Base-by-base conservation (phyloP, 2,888 invertebrate genomes). In the Oxyteleia sp. region DNA sequence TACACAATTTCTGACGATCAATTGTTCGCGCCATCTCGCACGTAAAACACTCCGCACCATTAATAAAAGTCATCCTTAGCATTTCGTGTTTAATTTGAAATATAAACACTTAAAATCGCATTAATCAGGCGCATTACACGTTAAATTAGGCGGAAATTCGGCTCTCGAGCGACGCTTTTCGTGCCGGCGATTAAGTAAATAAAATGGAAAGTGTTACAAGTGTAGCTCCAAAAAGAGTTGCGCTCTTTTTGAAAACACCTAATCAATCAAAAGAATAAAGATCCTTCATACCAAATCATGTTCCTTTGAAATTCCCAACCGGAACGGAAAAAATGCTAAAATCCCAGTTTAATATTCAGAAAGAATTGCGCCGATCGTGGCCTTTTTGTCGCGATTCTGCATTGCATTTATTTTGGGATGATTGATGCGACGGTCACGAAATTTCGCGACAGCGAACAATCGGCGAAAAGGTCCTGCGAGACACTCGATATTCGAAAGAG, bases 401-500 rank as follows among this genome's bases (percentile, higher is more conserved):
- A 59, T 49, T 3, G 43, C 20, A 47, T 32, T 71, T 41, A 35
- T 64, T 72, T 16, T 13, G 41, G n/a, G 16, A 55, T 78, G 66
- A 76, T 76, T 68, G 68, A 76, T 76, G 66, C 59, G 55, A 47
- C 55, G 49, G 57, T 59, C 26, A 23, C 1, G 29, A 26, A 69
- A 47, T 49, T 79, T 57, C 13, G 63, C 63, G 69, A 47, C 20
- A 45, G 51, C 49, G 47, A 47, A 43, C 45, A 45, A 64, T 68
- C 68, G 69, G 26, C 43, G 61, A 80, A 68, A 59, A 55, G 59
- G 78, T 64, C 20, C 10, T 35, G 38, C 32, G 53, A 61, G 68
- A 45, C 51, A 38, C 26, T 71, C 61, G 78, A 78, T 76, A 68
- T 72, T 84, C 80, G 82, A 87, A 88, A 87, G 87, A 87, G 80